phyloP scores from a whole-genome alignment of 2,113 vertebrate species.

The Micromys minutus region DNA sequence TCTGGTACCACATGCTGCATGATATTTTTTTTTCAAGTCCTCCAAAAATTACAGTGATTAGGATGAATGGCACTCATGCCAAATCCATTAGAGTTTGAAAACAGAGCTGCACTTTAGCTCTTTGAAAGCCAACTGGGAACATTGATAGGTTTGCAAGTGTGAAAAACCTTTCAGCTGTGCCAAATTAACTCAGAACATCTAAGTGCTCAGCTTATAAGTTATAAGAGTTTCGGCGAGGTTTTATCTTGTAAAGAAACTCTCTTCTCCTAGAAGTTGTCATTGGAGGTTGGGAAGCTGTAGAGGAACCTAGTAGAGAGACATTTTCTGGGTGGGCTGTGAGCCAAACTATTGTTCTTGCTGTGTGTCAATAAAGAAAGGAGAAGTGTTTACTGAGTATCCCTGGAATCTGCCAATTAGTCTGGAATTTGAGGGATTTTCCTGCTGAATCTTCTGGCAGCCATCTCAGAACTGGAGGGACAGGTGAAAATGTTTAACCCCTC shows the following conservation, averaged over 20 bases:
- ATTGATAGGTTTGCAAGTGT: constrained; percentile 65
- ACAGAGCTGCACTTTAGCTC: constrained; percentile 42
- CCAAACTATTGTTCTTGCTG: constrained; percentile 73
- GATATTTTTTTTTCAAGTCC: background rate
- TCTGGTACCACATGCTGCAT: constrained; percentile 14
- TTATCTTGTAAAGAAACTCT: constrained; percentile 38
- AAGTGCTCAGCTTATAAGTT: constrained; percentile 37
- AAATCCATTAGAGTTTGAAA: constrained; percentile 67
- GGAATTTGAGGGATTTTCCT: constrained; percentile 80
- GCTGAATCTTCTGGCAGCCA: constrained; percentile 37
- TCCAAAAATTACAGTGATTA: constrained; percentile 49
- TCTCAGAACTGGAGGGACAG: background rate
- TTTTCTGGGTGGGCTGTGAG: constrained; percentile 55
- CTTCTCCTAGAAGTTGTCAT: background rate
- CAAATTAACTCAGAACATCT: constrained; percentile 73
- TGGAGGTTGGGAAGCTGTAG: background rate
- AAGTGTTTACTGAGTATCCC: constrained; percentile 69
- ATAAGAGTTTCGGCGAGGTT: constrained; percentile 36
- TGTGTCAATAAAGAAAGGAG: constrained; percentile 51
- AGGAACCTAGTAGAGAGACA: background rate
- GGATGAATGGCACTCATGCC: constrained; percentile 9
- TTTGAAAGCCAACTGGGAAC: constrained; percentile 55
- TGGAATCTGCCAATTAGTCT: constrained; percentile 75
- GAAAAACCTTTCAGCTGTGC: constrained; percentile 53
- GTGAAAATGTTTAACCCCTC: constrained; percentile 56